A percentile compares a stretch with the other conserved stretches of the same genome.
Conservation (phyloP, 2,888 invertebrate species). For the Caenorhabditis japonica region DNA sequence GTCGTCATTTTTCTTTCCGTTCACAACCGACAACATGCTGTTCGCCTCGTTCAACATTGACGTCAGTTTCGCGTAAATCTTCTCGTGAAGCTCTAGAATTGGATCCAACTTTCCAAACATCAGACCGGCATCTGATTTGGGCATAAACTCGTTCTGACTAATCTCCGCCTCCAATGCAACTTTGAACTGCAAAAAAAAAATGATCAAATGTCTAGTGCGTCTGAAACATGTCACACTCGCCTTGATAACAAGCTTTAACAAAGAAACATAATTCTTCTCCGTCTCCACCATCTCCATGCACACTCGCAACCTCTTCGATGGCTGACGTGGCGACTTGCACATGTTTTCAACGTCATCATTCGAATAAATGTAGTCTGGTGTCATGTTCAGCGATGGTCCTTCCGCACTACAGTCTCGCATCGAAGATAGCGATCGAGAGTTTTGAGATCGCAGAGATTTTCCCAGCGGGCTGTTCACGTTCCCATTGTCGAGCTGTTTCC, state of each 20-base stretch:
- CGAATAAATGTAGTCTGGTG: slow-evolving; percentile 62
- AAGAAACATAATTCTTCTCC: slow-evolving; percentile 96
- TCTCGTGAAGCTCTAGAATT: slow-evolving; percentile 89
- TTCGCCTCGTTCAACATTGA: slow-evolving; percentile 85
- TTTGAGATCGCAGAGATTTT: slow-evolving; percentile 30
- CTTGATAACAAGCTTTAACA: slow-evolving; percentile 91
- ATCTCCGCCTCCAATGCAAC: slow-evolving; percentile 90
- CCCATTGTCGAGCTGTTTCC: slow-evolving; percentile 31
- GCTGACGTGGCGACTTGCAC: slow-evolving; percentile 56
- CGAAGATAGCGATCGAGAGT: slow-evolving; percentile 45
- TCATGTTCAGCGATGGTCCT: slow-evolving; percentile 50
- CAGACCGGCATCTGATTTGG: slow-evolving; percentile 62
- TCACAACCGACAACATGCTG: slow-evolving; percentile 8
- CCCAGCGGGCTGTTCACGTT: slow-evolving; percentile 34
- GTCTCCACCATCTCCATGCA: slow-evolving; percentile 94
- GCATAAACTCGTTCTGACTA: slow-evolving; percentile 83
- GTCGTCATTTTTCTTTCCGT: slow-evolving; percentile 43
- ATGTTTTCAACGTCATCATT: slow-evolving; percentile 62
- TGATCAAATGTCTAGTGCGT: not conserved
- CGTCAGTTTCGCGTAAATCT: slow-evolving; percentile 81
- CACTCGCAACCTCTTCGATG: slow-evolving; percentile 82
- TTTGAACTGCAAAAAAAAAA: slow-evolving; percentile 84
- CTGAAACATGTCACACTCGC: too few relatives aligned
- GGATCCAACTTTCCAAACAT: slow-evolving; percentile 81
- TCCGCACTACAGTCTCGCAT: slow-evolving; percentile 51